phyloP scores from a whole-genome alignment of 2,113 vertebrate species.

The Entosphenus tridentatus region DNA sequence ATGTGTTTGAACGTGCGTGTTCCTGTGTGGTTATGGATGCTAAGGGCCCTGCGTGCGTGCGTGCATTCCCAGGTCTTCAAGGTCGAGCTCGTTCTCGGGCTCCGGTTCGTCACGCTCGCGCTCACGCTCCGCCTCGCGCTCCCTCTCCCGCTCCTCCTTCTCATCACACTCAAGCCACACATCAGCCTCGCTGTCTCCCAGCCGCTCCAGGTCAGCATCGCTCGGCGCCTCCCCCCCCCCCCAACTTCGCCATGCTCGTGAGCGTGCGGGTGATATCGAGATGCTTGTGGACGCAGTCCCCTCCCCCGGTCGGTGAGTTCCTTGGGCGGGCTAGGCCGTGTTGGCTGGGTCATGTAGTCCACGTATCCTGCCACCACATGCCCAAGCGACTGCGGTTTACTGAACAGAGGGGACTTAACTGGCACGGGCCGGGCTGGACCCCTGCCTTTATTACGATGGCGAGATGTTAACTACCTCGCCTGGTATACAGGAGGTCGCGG shows the following conservation, averaged over 20 bases:
- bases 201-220: constrained; percentile 41
- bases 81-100: constrained; percentile 70
- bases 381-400: too few species aligned
- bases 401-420: too few species aligned
- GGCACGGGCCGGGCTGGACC: too few species aligned
- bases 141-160: constrained; percentile 77
- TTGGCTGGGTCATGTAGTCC: too few species aligned
- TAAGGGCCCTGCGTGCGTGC: too few species aligned
- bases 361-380: too few species aligned
- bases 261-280: not conserved
- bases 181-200: constrained; percentile 66
- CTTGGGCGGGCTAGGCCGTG: too few species aligned
- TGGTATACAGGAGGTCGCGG: too few species aligned
- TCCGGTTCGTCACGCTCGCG: constrained; percentile 42
- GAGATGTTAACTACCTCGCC: too few species aligned
- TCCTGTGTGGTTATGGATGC: not conserved
- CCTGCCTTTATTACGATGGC: too few species aligned
- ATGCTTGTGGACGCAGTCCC: too few species aligned
- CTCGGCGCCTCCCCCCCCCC: constrained; percentile 10
- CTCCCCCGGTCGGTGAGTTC: too few species aligned
- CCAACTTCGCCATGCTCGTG: not conserved
- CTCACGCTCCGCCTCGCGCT: constrained; percentile 34
- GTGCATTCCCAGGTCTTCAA: constrained; percentile 42
- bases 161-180: constrained; percentile 62
- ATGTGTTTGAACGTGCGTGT: not conserved